A percentile compares a stretch with the other conserved stretches of the same genome.
phyloP scores from a whole-genome alignment of 2,888 invertebrate genomes.

The Idaea dimidiata region DNA sequence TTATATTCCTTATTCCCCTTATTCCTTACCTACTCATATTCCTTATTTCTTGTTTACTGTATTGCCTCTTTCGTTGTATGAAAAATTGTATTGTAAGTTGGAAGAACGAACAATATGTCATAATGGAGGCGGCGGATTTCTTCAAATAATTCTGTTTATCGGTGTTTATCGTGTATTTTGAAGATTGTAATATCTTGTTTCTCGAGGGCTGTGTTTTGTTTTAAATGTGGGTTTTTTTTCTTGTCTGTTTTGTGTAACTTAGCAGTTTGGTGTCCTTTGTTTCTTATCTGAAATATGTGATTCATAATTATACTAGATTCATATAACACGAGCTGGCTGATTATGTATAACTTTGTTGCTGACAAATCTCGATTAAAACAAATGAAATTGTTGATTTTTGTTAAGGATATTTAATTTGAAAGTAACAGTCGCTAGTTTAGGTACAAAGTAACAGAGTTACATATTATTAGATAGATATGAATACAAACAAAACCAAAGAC shows the following conservation, averaged over 20 bases:
- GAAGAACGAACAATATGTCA: constrained; percentile 55
- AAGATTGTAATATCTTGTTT: background rate
- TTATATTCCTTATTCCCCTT: background rate
- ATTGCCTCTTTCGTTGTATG: constrained; percentile 34
- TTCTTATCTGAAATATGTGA: too few species aligned
- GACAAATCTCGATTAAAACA: too few species aligned
- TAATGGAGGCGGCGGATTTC: constrained; percentile 42
- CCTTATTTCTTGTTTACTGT: constrained; percentile 20
- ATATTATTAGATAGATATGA: too few species aligned
- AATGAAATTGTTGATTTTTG: too few species aligned
- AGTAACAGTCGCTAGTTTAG: too few species aligned
- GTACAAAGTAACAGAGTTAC: too few species aligned
- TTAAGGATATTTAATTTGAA: too few species aligned
- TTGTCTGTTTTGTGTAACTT: background rate
- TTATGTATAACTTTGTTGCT: too few species aligned
- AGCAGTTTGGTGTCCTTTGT: too few species aligned
- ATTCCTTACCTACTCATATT: background rate
- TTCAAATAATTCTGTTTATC: constrained; percentile 46
- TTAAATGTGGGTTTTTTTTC: background rate
- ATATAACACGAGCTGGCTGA: too few species aligned
- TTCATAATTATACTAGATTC: too few species aligned
- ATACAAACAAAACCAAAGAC: too few species aligned
- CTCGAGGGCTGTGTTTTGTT: background rate
- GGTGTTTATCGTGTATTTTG: constrained; percentile 10
- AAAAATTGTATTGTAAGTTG: constrained; percentile 57